Conservation (phyloP, 2,113 vertebrate species). For the Daubentonia madagascariensis region DNA sequence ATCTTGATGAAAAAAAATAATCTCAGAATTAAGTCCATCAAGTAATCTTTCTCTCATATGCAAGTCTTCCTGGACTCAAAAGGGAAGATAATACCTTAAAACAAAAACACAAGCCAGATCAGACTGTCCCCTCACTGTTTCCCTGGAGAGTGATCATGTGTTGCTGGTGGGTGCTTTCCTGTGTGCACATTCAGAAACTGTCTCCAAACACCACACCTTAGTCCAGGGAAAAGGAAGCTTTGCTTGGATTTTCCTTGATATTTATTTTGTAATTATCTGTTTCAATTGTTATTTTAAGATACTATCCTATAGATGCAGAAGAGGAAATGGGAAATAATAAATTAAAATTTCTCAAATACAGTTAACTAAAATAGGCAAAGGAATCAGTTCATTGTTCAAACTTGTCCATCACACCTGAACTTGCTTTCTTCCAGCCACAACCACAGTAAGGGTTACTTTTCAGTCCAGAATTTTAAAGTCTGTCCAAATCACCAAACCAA, state of each 20-base stretch:
- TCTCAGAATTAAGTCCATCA: conserved; percentile 75
- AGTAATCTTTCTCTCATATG: conserved; percentile 66
- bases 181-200: conserved; percentile 69
- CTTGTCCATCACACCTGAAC: conserved; percentile 69
- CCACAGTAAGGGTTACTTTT: conserved; percentile 43
- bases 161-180: conserved; percentile 65
- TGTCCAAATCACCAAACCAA: conserved; percentile 68
- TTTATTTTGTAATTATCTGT: conserved; percentile 24
- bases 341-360: conserved; percentile 71
- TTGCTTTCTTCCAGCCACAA: conserved; percentile 70
- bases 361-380: conserved; percentile 70
- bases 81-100: conserved; percentile 57
- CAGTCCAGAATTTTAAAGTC: conserved; percentile 48
- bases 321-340: conserved; percentile 75
- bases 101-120: conserved; percentile 59
- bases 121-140: conserved; percentile 54
- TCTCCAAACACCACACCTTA: conserved; percentile 70
- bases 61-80: conserved; percentile 74
- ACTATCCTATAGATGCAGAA: conserved; percentile 76
- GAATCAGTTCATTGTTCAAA: conserved; percentile 74
- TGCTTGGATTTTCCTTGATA: not conserved
- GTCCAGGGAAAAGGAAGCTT: conserved; percentile 72
- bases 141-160: conserved; percentile 55
- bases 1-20: conserved; percentile 72
- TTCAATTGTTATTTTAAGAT: conserved; percentile 46